Percentiles rank a stretch among this genome's conserved stretches.
Evolutionary conservation across 2,113 vertebrate genomes (phyloP).

Genomic region (Nipponia nippon): DNA sequence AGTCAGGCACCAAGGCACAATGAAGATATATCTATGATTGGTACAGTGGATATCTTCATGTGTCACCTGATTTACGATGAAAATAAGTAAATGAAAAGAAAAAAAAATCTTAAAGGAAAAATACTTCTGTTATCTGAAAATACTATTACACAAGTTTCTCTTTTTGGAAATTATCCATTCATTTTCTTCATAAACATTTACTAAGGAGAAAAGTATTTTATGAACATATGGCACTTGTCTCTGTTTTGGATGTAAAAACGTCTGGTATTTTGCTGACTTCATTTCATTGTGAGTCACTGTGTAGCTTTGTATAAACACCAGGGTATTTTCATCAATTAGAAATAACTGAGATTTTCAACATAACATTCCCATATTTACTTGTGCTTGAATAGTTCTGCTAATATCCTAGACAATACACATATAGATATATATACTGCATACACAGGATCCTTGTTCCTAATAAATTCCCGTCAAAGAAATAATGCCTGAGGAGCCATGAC

Average conservation of each 20-base stretch:
- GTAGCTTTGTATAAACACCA: slow-evolving; percentile 76
- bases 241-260: slow-evolving; percentile 80
- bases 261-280: slow-evolving; percentile 80
- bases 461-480: neutral
- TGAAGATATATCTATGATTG: neutral
- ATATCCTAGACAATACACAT: neutral
- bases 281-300: slow-evolving; percentile 78
- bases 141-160: slow-evolving; percentile 58
- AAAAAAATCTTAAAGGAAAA: slow-evolving; percentile 30
- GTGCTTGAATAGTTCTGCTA: slow-evolving; percentile 13
- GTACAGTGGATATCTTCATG: neutral
- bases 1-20: neutral
- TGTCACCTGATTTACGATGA: neutral
- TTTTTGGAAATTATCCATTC: slow-evolving; percentile 63
- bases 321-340: slow-evolving; percentile 79
- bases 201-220: slow-evolving; percentile 80
- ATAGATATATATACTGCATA: neutral
- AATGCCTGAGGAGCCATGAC: neutral
- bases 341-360: slow-evolving; percentile 75
- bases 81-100: slow-evolving; percentile 37
- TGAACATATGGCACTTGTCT: slow-evolving; percentile 81
- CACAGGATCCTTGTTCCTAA: neutral
- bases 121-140: slow-evolving; percentile 57
- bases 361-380: slow-evolving; percentile 57
- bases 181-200: slow-evolving; percentile 75